Evolutionary conservation across 2,113 vertebrate genomes (phyloP).

Genomic region (Charadrius vociferus): DNA sequence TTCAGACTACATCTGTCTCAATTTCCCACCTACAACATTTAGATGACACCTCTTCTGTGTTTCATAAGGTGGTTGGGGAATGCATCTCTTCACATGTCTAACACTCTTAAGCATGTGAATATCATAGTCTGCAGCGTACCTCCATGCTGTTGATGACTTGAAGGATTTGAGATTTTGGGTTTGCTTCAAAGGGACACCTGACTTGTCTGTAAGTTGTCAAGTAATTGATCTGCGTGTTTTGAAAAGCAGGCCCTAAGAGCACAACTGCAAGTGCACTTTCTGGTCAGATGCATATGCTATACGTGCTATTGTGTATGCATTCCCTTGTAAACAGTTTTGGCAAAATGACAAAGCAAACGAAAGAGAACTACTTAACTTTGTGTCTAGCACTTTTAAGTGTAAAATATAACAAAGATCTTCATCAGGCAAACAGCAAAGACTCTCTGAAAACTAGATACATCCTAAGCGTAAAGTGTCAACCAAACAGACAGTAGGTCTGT

Average conservation of each 20-base stretch:
- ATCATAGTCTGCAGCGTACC: neutral
- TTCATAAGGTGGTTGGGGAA: neutral
- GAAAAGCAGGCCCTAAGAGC: neutral
- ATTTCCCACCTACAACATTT: neutral
- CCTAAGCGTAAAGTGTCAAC: neutral
- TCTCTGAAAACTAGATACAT: neutral
- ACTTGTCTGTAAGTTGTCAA: neutral
- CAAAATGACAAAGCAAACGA: neutral
- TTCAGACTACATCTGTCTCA: neutral
- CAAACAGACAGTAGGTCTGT: neutral
- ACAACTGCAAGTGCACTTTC: neutral
- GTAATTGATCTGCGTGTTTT: neutral
- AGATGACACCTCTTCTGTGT: neutral
- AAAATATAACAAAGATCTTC: neutral
- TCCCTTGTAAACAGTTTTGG: neutral
- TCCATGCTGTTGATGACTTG: neutral
- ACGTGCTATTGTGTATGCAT: neutral
- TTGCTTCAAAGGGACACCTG: neutral
- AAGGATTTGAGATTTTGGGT: neutral
- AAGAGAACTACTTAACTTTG: neutral
- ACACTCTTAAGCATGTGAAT: neutral
- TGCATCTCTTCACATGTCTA: neutral
- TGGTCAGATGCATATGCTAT: neutral
- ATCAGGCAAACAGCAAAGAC: neutral
- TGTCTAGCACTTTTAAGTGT: neutral